Evolutionary conservation across 1,140 invertebrate genomes (phyloP).

Genomic region (Aphaenogaster rudis): DNA sequence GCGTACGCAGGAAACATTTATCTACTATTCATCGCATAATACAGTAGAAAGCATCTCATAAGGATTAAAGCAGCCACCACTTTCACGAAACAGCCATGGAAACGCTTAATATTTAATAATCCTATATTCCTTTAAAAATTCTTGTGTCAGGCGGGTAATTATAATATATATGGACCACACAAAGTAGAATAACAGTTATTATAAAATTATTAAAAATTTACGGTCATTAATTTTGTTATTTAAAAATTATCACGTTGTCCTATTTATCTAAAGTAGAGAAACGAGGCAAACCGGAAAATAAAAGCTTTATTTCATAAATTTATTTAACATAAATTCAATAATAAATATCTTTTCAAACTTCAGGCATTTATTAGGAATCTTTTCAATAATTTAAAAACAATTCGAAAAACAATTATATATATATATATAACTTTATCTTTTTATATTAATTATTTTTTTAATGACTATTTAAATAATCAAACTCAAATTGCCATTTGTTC

Average conservation of each 20-base stretch:
- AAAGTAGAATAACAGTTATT: conserved; percentile 13
- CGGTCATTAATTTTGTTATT: background rate
- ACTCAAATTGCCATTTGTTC: background rate
- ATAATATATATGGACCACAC: background rate
- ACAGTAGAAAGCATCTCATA: conserved; percentile 14
- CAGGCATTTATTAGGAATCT: background rate
- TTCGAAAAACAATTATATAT: background rate
- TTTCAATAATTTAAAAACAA: background rate
- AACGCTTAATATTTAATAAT: conserved; percentile 13
- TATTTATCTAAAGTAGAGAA: background rate
- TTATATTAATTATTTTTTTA: background rate
- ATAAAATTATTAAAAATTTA: conserved; percentile 23
- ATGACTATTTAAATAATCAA: background rate
- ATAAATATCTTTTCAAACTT: conserved; percentile 9
- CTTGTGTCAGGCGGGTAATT: background rate
- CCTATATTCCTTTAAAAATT: background rate
- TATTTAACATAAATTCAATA: background rate
- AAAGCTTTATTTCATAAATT: background rate
- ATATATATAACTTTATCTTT: background rate
- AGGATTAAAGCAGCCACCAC: conserved; percentile 14
- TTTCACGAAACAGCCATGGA: conserved; percentile 4
- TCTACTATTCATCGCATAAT: conserved; percentile 20
- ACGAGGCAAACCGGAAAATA: background rate
- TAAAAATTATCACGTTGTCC: background rate
- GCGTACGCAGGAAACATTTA: conserved; percentile 23